Percentiles rank a stretch among this genome's conserved stretches.
phyloP scores from a whole-genome alignment of 1,140 invertebrate species.

The Formica exsecta region DNA sequence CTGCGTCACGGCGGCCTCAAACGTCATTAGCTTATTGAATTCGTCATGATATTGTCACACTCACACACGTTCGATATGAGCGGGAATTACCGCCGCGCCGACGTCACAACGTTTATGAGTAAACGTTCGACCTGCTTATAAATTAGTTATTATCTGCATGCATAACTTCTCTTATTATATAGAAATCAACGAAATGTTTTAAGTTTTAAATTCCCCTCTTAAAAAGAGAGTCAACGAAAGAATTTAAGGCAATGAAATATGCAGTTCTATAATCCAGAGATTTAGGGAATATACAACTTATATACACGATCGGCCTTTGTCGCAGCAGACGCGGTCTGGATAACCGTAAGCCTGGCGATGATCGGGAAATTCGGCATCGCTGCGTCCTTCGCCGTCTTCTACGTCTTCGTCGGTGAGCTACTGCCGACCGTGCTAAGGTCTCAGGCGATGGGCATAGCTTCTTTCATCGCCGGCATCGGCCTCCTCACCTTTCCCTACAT shows the following conservation, averaged over 20 bases:
- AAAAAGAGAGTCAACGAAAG: background rate
- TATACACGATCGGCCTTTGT: slow-evolving; percentile 49
- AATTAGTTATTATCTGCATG: slow-evolving; percentile 44
- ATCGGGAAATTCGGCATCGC: slow-evolving; percentile 89
- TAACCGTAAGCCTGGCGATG: slow-evolving; percentile 89
- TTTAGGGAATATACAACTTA: background rate
- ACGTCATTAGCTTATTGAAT: slow-evolving; percentile 63
- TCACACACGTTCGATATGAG: slow-evolving; percentile 28
- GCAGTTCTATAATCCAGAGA: background rate
- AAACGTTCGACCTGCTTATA: slow-evolving; percentile 62
- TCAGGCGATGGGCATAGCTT: slow-evolving; percentile 90
- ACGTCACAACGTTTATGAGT: slow-evolving; percentile 54
- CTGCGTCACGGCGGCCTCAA: slow-evolving; percentile 44
- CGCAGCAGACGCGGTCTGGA: slow-evolving; percentile 87
- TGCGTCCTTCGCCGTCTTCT: slow-evolving; percentile 90
- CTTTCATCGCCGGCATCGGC: slow-evolving; percentile 89
- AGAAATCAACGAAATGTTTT: background rate
- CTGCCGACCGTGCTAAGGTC: slow-evolving; percentile 89
- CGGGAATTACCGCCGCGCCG: slow-evolving; percentile 41
- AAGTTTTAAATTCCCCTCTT: background rate
- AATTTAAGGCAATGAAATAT: background rate
- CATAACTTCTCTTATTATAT: background rate
- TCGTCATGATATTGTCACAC: slow-evolving; percentile 54
- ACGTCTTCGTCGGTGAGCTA: slow-evolving; percentile 90
- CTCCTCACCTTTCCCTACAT: slow-evolving; percentile 90